Base-by-base conservation (phyloP, 2,888 invertebrate species). In the Pollenia amentaria region DNA sequence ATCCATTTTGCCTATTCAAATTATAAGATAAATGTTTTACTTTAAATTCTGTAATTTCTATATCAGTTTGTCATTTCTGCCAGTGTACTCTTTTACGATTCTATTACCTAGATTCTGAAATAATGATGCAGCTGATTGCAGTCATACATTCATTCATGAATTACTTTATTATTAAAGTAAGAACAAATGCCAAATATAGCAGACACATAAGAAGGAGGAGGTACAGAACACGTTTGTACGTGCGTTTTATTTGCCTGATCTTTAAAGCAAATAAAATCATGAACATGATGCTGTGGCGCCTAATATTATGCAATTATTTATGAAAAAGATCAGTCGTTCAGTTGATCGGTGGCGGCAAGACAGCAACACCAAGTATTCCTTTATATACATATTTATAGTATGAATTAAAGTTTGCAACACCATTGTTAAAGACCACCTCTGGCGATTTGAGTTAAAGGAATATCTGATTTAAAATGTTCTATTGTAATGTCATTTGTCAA, bases 401-500 rank as follows among this genome's bases (percentile, higher is more conserved):
- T 73, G 60, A 72, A 80, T 72, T 72, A 62, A 73, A 79, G 65
- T 84, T 72, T 44, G 79, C 48, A 57, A 51, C 40, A 42, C 44
- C 51, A 60, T 65, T 62, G 78, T 84, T 79, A 84, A 79, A 53
- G 84, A 81, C 80, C 84, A 87, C 87, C 77, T 77, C 60, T 40
- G 80, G 82, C 82, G 60, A 51, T 60, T 62, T 1, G 12, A 40
- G 44, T 12, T 38, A 44, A 48, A 57, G 14, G 14, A 21, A 67
- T 16, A 64, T 70, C 55, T 57, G 21, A 62, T 62, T 48, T 29
- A 21, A 78, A 75, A 69, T 48, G 62, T 64, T 62, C 90, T 89
- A 92, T 92, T 92, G 92, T 91, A 90, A 90, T 91, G 91, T 92
- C 92, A 92, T 92, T 91, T 92, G 92, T 92, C 92, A 92, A 92